phyloP scores from a whole-genome alignment of 2,888 invertebrate genomes.

The Seira sanloemensis region DNA sequence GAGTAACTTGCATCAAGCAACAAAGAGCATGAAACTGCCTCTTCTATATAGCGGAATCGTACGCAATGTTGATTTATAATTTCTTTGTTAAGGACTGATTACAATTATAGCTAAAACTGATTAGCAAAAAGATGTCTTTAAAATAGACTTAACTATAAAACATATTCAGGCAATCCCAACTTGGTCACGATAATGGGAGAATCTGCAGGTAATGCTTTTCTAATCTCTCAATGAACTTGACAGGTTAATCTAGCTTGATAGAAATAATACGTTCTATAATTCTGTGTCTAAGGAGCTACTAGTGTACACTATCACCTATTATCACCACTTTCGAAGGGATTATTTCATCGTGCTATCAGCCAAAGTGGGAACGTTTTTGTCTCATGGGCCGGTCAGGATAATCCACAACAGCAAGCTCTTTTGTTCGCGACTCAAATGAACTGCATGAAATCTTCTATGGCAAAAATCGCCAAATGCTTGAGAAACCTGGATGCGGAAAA shows the following conservation, averaged over 20 bases:
- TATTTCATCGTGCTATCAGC: slow-evolving; percentile 56
- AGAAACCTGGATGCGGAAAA: slow-evolving; percentile 43
- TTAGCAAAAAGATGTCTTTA: too few relatives aligned
- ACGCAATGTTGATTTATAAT: too few relatives aligned
- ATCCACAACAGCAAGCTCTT: slow-evolving; percentile 54
- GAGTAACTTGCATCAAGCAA: too few relatives aligned
- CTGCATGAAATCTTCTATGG: slow-evolving; percentile 36
- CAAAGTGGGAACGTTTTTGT: slow-evolving; percentile 62
- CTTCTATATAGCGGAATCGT: too few relatives aligned
- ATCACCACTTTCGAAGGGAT: slow-evolving; percentile 27
- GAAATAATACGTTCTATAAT: too few relatives aligned
- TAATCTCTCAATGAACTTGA: not conserved
- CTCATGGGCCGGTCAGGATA: slow-evolving; percentile 52
- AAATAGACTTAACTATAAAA: slow-evolving; percentile 44
- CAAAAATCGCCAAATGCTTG: slow-evolving; percentile 50
- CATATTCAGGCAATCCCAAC: slow-evolving; percentile 48
- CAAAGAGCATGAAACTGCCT: too few relatives aligned
- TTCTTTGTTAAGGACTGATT: too few relatives aligned
- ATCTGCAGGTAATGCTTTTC: slow-evolving; percentile 13
- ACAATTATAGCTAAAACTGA: too few relatives aligned
- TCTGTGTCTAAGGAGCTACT: slow-evolving; percentile 41
- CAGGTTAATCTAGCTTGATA: too few relatives aligned
- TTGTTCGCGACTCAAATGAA: slow-evolving; percentile 43
- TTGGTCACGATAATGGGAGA: slow-evolving; percentile 51
- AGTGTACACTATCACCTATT: slow-evolving; percentile 43